Base-by-base conservation (phyloP, 2,797 vertebrate genomes). In the Sebastes taczanowskii region DNA sequence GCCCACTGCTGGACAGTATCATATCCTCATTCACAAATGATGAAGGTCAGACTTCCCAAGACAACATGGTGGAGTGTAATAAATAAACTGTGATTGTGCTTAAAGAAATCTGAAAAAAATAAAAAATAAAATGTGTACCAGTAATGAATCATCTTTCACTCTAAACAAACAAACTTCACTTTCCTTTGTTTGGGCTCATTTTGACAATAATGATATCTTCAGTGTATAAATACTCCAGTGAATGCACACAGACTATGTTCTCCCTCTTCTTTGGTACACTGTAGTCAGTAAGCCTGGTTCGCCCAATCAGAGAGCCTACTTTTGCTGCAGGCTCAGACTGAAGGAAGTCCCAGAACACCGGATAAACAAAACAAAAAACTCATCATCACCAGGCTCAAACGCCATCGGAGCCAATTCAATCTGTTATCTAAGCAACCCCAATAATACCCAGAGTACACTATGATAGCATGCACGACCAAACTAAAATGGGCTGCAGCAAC, bases 1-100 rank as follows among this genome's bases (percentile, higher is more conserved):
- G 92, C 93, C 93, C 93, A 93, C 94, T 95, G 88, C 91, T 94
- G 94, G 93, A 86, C 89, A 82, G 66, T 77, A 68, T 79, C 74
- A 73, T 77, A 86, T 79, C 71, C 82, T 85, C 85, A 88, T 72
- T 86, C 83, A 83, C 74, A 83, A 87, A 81, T 61, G 84, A 92
- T 95, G 90, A 95, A 94, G 93, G 94, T 94, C 93, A 94, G 89
- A 86, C 82, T 78, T 69, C 5, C 6, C 53, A 67, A 52, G 65
- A 76, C 42, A 81, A 52, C 30, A 65, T 30, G 71, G 55, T 52
- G 55, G 27, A 73, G 52, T 59, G 56, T 38, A 59, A 29, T 35
- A 69, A 81, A 82, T 61, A n/a, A 60, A 63, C 11, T 62, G 63
- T 30, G 34, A 74, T 46, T 42, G 14, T 32, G 20, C 34, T 25